Percentiles rank a stretch among this genome's conserved stretches.
phyloP scores from a whole-genome alignment of 1,140 invertebrate genomes.

The Bombus turneri region DNA sequence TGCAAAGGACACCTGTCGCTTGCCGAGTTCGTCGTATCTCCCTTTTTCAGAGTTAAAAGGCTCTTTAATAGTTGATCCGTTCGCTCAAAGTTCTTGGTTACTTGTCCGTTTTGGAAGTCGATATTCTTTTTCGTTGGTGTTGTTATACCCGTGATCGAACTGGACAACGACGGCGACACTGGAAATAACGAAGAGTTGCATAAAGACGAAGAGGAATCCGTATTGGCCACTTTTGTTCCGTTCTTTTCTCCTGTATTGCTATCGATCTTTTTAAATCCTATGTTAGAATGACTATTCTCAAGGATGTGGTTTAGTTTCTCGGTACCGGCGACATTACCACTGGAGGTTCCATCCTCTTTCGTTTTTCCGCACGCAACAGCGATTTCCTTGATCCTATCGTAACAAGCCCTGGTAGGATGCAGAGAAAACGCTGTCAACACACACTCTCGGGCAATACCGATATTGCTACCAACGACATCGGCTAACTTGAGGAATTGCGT shows the following conservation, averaged over 20 bases:
- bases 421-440: slow-evolving; percentile 87
- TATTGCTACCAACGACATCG: slow-evolving; percentile 83
- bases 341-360: slow-evolving; percentile 58
- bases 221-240: background rate
- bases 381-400: slow-evolving; percentile 82
- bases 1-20: slow-evolving; percentile 71
- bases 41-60: slow-evolving; percentile 67
- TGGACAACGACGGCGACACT: background rate
- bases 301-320: slow-evolving; percentile 2
- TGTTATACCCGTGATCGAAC: background rate
- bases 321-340: slow-evolving; percentile 63
- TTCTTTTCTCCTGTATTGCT: slow-evolving; percentile 4
- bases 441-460: slow-evolving; percentile 85
- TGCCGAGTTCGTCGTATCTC: slow-evolving; percentile 18
- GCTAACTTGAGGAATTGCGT: slow-evolving; percentile 84
- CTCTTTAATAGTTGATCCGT: slow-evolving; percentile 74
- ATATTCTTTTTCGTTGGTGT: slow-evolving; percentile 49
- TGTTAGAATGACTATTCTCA: slow-evolving; percentile 3
- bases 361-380: slow-evolving; percentile 83
- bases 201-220: slow-evolving; percentile 1
- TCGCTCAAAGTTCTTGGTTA: slow-evolving; percentile 68
- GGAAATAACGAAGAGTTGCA: background rate
- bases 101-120: slow-evolving; percentile 62
- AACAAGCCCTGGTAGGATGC: slow-evolving; percentile 83
- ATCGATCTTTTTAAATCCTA: background rate